Conservation (phyloP, 2,113 vertebrate genomes). For the Oreochromis tanganicae region DNA sequence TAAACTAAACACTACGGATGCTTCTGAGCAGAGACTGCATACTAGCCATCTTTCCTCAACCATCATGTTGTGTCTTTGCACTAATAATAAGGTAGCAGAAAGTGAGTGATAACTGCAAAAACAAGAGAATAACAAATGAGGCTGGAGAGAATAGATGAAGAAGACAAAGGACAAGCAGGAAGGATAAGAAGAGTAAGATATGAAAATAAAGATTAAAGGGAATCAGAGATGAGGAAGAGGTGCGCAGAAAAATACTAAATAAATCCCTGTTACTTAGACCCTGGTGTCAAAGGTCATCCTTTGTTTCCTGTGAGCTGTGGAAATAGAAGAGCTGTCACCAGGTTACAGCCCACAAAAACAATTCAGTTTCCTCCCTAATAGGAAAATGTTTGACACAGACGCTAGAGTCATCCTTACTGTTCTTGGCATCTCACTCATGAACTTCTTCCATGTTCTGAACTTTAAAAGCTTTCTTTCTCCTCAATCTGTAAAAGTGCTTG, state of each 20-base stretch:
- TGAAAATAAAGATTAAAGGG: not conserved
- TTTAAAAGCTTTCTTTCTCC: not conserved
- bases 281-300: not conserved
- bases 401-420: not conserved
- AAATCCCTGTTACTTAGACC: not conserved
- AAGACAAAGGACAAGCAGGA: not conserved
- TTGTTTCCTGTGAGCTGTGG: conserved; percentile 15
- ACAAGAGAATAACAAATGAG: not conserved
- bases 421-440: not conserved
- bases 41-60: not conserved
- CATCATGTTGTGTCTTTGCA: not conserved
- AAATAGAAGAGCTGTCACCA: conserved; percentile 4
- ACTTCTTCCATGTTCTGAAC: not conserved
- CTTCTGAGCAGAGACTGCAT: not conserved
- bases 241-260: not conserved
- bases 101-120: not conserved
- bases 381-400: not conserved
- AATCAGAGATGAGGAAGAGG: not conserved
- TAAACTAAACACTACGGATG: not conserved
- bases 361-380: conserved; percentile 13
- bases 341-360: not conserved
- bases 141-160: not conserved
- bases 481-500: not conserved
- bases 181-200: not conserved
- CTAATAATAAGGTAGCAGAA: not conserved